phyloP scores from a whole-genome alignment of 1,140 invertebrate species.

The Tribolium castaneum region DNA sequence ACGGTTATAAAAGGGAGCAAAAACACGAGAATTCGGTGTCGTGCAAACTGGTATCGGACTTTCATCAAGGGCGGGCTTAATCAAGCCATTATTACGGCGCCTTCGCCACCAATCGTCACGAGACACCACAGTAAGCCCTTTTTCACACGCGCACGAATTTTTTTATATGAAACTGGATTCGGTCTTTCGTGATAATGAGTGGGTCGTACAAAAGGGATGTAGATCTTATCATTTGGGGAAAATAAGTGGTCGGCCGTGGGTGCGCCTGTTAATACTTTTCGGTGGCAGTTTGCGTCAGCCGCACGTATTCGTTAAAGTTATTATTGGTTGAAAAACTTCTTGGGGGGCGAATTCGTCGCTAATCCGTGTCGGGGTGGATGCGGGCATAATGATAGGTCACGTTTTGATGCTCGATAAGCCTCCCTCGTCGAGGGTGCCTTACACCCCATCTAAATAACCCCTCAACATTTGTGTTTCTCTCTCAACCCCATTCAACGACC shows the following conservation, averaged over 20 bases:
- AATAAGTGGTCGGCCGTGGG: too few relatives aligned
- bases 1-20: not conserved
- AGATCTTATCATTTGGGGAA: too few relatives aligned
- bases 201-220: too few relatives aligned
- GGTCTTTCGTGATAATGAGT: not conserved
- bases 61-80: not conserved
- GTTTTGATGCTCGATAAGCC: constrained; percentile 51
- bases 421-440: constrained; percentile 9
- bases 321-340: not conserved
- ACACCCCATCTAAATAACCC: constrained; percentile 28
- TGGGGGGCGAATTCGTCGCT: constrained; percentile 11
- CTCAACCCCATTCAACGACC: constrained; percentile 11
- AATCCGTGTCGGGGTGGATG: constrained; percentile 37
- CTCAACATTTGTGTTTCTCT: constrained; percentile 9
- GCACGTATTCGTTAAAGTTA: constrained; percentile 13
- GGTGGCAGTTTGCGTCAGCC: not conserved
- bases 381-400: constrained; percentile 51
- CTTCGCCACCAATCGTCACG: not conserved
- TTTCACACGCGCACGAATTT: too few relatives aligned
- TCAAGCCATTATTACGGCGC: constrained; percentile 15
- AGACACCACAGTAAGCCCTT: too few relatives aligned
- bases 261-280: too few relatives aligned
- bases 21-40: not conserved
- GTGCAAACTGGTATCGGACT: not conserved
- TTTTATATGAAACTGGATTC: not conserved